Conservation (phyloP, 2,113 vertebrate species). For the Thryonomys swinderianus region DNA sequence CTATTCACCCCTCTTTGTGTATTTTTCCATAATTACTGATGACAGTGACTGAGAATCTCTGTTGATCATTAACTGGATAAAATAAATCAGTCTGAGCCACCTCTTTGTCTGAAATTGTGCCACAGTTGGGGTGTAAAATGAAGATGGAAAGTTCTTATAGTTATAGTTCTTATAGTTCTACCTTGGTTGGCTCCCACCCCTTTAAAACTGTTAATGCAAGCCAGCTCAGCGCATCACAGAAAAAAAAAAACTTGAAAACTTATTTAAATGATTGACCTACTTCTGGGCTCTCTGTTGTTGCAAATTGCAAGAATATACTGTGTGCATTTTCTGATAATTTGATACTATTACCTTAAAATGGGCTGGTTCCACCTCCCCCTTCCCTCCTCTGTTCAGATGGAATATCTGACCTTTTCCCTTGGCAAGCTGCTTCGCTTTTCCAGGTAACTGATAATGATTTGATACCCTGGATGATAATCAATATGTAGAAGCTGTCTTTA, state of each 20-base stretch:
- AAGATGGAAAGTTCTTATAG: not conserved
- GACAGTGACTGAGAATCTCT: not conserved
- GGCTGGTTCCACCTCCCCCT: constrained; percentile 19
- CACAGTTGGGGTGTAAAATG: not conserved
- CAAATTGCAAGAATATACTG: constrained; percentile 71
- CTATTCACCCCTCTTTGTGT: not conserved
- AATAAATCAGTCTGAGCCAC: constrained; percentile 9
- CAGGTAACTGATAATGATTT: constrained; percentile 69
- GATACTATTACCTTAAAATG: constrained; percentile 76
- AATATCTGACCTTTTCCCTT: constrained; percentile 79
- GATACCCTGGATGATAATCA: constrained; percentile 77
- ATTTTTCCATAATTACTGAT: constrained; percentile 16
- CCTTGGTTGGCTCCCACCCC: constrained; percentile 54
- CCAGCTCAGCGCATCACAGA: not conserved
- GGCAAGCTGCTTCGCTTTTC: constrained; percentile 70
- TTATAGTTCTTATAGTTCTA: not conserved
- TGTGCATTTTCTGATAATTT: constrained; percentile 78
- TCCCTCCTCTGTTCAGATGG: constrained; percentile 59
- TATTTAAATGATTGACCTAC: constrained; percentile 75
- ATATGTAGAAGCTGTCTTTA: constrained; percentile 79
- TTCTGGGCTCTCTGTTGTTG: constrained; percentile 78
- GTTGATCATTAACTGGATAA: not conserved
- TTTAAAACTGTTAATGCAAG: constrained; percentile 52
- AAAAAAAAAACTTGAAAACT: constrained; percentile 58
- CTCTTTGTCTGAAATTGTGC: constrained; percentile 10